Conservation (phyloP, 2,888 invertebrate species). For the Bembecia ichneumoniformis region DNA sequence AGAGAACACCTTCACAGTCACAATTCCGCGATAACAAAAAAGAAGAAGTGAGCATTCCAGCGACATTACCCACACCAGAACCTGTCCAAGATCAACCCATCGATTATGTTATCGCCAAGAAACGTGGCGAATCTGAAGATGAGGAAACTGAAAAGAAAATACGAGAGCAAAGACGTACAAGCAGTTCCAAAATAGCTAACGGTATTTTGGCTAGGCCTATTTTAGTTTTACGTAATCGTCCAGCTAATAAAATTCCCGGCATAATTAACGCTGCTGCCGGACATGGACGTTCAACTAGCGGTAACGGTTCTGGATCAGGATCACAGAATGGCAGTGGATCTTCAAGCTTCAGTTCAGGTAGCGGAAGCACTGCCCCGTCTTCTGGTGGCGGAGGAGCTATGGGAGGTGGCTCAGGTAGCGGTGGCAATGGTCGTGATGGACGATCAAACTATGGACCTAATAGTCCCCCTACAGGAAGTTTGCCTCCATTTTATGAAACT, state of each 20-base stretch:
- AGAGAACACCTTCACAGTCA: conserved; percentile 79
- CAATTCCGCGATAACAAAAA: conserved; percentile 63
- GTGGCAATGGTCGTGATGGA: conserved; percentile 84
- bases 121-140: conserved; percentile 78
- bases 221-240: conserved; percentile 69
- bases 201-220: conserved; percentile 66
- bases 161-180: conserved; percentile 78
- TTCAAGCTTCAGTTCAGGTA: conserved; percentile 69
- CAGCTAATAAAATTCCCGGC: conserved; percentile 74
- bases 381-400: conserved; percentile 75
- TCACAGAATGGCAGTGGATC: conserved; percentile 66
- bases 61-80: conserved; percentile 65
- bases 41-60: conserved; percentile 68
- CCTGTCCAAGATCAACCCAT: conserved; percentile 90
- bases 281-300: conserved; percentile 80
- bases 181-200: conserved; percentile 77
- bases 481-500: conserved; percentile 92
- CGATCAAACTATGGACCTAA: conserved; percentile 90
- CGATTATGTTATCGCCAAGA: conserved; percentile 89
- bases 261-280: conserved; percentile 84
- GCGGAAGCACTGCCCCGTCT: conserved; percentile 70
- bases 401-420: conserved; percentile 81
- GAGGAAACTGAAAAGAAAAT: conserved; percentile 79
- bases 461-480: conserved; percentile 87
- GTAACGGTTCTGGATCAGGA: conserved; percentile 64